phyloP scores from a whole-genome alignment of 2,113 vertebrate genomes.

The Amazona vittata region DNA sequence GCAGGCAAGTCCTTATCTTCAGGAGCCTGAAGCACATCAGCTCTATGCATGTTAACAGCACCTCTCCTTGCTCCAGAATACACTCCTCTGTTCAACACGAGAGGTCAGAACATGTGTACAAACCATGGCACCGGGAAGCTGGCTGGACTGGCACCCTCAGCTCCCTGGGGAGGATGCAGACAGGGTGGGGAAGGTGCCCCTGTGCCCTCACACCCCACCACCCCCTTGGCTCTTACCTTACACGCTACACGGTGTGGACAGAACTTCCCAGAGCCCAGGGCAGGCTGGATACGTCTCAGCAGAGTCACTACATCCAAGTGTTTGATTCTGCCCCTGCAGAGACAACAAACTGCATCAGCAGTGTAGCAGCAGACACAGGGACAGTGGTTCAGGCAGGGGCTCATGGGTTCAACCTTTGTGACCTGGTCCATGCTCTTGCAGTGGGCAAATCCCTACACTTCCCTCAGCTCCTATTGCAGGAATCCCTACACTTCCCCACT shows the following conservation, averaged over 20 bases:
- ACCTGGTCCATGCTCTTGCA: fast-evolving
- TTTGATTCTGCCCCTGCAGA: slow-evolving; percentile 91
- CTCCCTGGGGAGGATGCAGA: neutral
- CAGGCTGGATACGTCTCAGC: slow-evolving; percentile 92
- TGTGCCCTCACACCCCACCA: neutral
- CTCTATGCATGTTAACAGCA: neutral
- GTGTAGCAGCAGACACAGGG: neutral
- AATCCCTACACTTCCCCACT: neutral
- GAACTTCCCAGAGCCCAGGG: slow-evolving; percentile 96
- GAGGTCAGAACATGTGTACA: neutral
- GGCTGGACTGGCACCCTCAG: neutral
- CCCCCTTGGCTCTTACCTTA: slow-evolving; percentile 77
- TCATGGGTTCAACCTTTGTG: neutral
- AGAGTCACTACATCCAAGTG: slow-evolving; percentile 97
- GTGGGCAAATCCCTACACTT: neutral
- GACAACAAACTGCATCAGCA: neutral
- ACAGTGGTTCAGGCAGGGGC: neutral
- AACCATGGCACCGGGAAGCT: neutral
- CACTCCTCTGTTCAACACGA: neutral
- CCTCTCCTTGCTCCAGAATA: neutral
- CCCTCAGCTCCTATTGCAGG: neutral
- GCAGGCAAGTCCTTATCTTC: neutral
- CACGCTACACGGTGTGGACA: slow-evolving; percentile 96
- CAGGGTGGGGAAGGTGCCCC: neutral
- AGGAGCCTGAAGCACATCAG: neutral